Evolutionary conservation across 2,888 invertebrate genomes (phyloP).

Genomic region (Megamerina dolium): DNA sequence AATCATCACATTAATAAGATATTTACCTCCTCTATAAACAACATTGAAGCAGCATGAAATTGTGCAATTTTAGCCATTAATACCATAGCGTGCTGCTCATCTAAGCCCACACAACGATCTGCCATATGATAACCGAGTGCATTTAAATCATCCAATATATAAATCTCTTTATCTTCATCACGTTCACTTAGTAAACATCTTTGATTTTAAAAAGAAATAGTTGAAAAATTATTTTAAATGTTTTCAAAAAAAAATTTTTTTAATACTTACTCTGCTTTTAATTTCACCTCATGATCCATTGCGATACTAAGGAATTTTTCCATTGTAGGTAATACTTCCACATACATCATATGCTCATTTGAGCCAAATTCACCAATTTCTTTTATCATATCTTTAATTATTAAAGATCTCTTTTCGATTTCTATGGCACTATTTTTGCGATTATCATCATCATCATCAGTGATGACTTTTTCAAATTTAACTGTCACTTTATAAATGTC

Average conservation of each 20-base stretch:
- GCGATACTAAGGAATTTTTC: conserved; percentile 19
- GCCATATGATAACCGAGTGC: conserved; percentile 51
- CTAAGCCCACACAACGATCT: conserved; percentile 51
- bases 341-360: conserved; percentile 30
- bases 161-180: conserved; percentile 25
- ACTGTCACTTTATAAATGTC: conserved; percentile 30
- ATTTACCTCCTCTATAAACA: conserved; percentile 49
- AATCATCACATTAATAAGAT: no score
- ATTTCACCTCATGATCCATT: neutral
- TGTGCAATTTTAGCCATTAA: conserved; percentile 52
- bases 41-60: conserved; percentile 55
- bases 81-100: conserved; percentile 49
- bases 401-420: conserved; percentile 15
- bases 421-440: conserved; percentile 3
- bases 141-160: conserved; percentile 46
- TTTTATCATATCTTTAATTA: conserved; percentile 32
- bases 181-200: conserved; percentile 31
- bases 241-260: neutral
- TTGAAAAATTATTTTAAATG: neutral
- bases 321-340: conserved; percentile 30
- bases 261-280: conserved; percentile 26
- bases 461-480: conserved; percentile 13
- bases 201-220: no score
- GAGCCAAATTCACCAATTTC: conserved; percentile 28
- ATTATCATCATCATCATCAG: conserved; percentile 9